Conservation (phyloP, 2,797 vertebrate species). For the Eulemur albifrons region DNA sequence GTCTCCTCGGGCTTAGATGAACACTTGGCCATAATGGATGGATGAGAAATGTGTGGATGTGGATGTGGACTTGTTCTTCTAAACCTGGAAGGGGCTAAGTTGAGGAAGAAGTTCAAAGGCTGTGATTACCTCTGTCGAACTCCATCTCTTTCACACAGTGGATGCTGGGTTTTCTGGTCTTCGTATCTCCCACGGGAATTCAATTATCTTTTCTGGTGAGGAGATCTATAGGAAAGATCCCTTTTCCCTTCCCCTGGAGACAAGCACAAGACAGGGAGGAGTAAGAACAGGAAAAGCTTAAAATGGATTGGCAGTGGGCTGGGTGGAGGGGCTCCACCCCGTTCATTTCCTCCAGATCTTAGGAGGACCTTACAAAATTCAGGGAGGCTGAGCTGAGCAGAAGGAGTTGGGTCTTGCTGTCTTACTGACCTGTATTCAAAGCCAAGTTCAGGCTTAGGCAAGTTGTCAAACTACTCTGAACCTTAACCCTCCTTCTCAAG, state of each 20-base stretch:
- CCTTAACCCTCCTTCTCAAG: neutral
- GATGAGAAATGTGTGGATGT: neutral
- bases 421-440: neutral
- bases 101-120: neutral
- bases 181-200: neutral
- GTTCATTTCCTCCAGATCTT: neutral
- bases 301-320: rapidly evolving
- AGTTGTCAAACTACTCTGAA: neutral
- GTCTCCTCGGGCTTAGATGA: neutral
- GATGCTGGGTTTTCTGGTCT: neutral
- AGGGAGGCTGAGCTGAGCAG: neutral
- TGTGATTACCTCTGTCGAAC: neutral
- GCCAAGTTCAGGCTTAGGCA: neutral
- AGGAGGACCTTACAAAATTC: neutral
- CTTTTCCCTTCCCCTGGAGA: neutral
- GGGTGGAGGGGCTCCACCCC: neutral
- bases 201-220: neutral
- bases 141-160: neutral
- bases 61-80: neutral
- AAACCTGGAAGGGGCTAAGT: neutral
- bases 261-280: neutral
- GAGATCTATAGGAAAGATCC: neutral
- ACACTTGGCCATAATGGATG: neutral
- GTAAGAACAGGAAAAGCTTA: neutral
- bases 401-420: neutral